These are phyloP conservation scores for Papilio polytes DNA, from an alignment of 1,140 invertebrate genomes.

Conservation along the genomic window DNA sequence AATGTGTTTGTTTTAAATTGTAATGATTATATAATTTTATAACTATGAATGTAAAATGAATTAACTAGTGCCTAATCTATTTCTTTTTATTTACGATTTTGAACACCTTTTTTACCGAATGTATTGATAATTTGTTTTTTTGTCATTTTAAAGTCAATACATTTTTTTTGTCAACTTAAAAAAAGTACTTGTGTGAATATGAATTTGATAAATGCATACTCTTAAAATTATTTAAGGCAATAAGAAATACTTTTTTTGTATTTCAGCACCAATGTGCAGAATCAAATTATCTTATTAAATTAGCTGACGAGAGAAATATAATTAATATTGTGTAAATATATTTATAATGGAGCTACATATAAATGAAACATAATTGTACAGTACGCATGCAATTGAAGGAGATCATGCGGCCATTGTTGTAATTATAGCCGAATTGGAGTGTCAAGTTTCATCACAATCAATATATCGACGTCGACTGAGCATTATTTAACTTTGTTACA, in stretches of 20 bases:
- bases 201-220: slow-evolving; percentile 23
- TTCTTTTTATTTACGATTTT: slow-evolving; percentile 42
- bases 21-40: background rate
- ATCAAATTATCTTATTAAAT: slow-evolving; percentile 45
- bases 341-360: slow-evolving; percentile 64
- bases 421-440: slow-evolving; percentile 59
- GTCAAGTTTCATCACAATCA: slow-evolving; percentile 74
- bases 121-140: background rate
- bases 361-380: slow-evolving; percentile 71
- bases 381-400: slow-evolving; percentile 68
- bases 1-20: background rate
- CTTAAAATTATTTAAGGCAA: slow-evolving; percentile 38
- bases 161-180: background rate
- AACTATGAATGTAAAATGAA: background rate
- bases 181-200: slow-evolving; percentile 32
- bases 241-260: slow-evolving; percentile 29
- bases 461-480: slow-evolving; percentile 64
- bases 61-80: slow-evolving; percentile 50
- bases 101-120: slow-evolving; percentile 27
- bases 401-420: slow-evolving; percentile 73
- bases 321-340: slow-evolving; percentile 74
- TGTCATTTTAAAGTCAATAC: background rate
- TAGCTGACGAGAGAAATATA: slow-evolving; percentile 53
- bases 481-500: slow-evolving; percentile 55
- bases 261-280: slow-evolving; percentile 1